phyloP scores from a whole-genome alignment of 2,888 invertebrate genomes.

The Bhutanitis thaidina region DNA sequence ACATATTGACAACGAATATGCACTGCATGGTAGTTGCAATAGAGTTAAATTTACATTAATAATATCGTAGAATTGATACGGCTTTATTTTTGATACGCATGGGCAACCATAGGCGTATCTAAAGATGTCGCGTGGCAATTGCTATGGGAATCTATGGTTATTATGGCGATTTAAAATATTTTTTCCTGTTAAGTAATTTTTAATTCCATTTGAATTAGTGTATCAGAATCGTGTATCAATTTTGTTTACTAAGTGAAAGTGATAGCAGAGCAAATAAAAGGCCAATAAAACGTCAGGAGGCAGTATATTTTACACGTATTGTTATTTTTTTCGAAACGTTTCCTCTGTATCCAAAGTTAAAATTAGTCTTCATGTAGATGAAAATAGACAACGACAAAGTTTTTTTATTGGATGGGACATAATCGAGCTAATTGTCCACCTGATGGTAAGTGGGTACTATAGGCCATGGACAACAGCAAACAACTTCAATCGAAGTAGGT shows the following conservation, averaged over 20 bases:
- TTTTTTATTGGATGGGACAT: too few relatives aligned
- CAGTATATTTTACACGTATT: too few relatives aligned
- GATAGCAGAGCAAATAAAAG: not conserved
- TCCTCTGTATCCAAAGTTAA: too few relatives aligned
- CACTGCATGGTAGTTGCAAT: not conserved
- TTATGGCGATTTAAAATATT: constrained; percentile 37
- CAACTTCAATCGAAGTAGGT: too few relatives aligned
- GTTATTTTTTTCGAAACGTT: too few relatives aligned
- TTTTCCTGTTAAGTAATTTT: constrained; percentile 22
- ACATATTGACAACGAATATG: constrained; percentile 4
- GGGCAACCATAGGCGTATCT: constrained; percentile 44
- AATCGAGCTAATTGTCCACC: too few relatives aligned
- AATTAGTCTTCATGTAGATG: too few relatives aligned
- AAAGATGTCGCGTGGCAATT: constrained; percentile 67
- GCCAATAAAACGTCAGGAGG: not conserved
- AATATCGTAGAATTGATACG: constrained; percentile 25
- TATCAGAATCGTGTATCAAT: not conserved
- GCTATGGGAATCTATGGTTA: constrained; percentile 58
- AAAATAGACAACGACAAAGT: too few relatives aligned
- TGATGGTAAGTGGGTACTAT: too few relatives aligned
- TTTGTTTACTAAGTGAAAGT: not conserved
- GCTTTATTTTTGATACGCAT: constrained; percentile 35
- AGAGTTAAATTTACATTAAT: constrained; percentile 18
- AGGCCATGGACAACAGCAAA: too few relatives aligned
- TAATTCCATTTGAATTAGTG: constrained; percentile 7